phyloP scores from a whole-genome alignment of 1,140 invertebrate genomes.

The Diprion similis region DNA sequence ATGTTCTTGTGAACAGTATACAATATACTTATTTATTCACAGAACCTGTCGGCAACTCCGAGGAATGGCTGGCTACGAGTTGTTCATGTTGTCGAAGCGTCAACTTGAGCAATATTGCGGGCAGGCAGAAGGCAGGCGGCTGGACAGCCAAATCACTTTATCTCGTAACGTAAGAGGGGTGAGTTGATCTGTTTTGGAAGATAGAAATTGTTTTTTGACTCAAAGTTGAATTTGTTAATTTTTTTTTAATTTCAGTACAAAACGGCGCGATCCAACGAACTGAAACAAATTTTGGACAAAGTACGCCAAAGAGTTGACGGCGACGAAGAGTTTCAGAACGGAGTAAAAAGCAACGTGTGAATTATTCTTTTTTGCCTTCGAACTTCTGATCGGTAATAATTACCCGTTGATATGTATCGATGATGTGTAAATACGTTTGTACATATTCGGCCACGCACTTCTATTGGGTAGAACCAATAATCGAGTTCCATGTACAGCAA shows the following conservation, averaged over 20 bases:
- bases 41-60: constrained; percentile 69
- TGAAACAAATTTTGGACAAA: constrained; percentile 71
- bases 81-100: constrained; percentile 70
- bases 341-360: not conserved
- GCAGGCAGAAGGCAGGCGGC: constrained; percentile 71
- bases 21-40: constrained; percentile 26
- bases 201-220: not conserved
- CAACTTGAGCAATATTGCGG: constrained; percentile 76
- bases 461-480: too few relatives aligned
- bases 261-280: constrained; percentile 70
- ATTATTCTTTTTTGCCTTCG: too few relatives aligned
- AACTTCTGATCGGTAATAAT: too few relatives aligned
- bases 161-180: constrained; percentile 81
- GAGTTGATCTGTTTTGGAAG: constrained; percentile 44
- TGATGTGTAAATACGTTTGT: too few relatives aligned
- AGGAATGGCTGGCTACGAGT: constrained; percentile 71
- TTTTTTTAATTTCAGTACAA: constrained; percentile 65
- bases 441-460: too few relatives aligned
- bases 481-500: too few relatives aligned
- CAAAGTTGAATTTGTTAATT: not conserved
- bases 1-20: not conserved
- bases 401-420: too few relatives aligned
- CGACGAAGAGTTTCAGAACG: not conserved
- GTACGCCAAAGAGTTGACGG: constrained; percentile 68
- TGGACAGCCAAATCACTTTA: constrained; percentile 78